Evolutionary conservation across 1,140 invertebrate genomes (phyloP), one percentile per base, ranked within the genome.

Genomic region (Drosophila sechellia): DNA sequence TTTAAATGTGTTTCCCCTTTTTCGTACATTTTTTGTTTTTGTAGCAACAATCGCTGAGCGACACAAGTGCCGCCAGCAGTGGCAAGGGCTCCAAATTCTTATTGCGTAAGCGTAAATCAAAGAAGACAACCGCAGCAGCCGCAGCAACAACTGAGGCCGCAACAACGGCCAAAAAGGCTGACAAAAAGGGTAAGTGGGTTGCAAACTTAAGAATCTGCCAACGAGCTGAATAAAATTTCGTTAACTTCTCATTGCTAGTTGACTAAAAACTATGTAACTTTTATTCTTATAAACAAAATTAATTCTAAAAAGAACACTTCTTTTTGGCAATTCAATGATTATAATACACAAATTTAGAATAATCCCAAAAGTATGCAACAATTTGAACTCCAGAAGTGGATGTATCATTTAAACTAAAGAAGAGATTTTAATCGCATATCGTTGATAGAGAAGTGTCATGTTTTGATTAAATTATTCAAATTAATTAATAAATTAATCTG

Each of bases 11-110:
- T 17, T 57, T n/a, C n/a, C n/a, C n/a, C n/a, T 42, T 46, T 11
- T n/a, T 17, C n/a, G n/a, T n/a, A n/a, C n/a, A n/a, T 43, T 49
- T 17, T 22, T 5, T 31, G 45, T 13, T 4, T 53, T 35, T 65
- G 46, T 56, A 87, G 78, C 77, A 90, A 72, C 81, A 79, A 76
- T 91, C 81, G 43, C 66, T 79, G 60, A 91, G 90, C 64, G 81
- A 91, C 64, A 87, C 90, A 17, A 87, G 90, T 60, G 78, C 90
- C 20, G 83, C 76, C 64, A 89, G 75, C 59, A 87, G 72, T 37
- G 78, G 77, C 66, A 90, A 90, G 66, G 81, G 78, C 42, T 70
- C 74, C 69, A 91, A 78, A 61, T 81, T 91, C 79, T 75, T 87
- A 39, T 55, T 91, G 64, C 83, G 79, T 69, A 87, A 85, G 60